Evolutionary conservation across 2,888 invertebrate genomes (phyloP).

Genomic region (Chrysolina americana): DNA sequence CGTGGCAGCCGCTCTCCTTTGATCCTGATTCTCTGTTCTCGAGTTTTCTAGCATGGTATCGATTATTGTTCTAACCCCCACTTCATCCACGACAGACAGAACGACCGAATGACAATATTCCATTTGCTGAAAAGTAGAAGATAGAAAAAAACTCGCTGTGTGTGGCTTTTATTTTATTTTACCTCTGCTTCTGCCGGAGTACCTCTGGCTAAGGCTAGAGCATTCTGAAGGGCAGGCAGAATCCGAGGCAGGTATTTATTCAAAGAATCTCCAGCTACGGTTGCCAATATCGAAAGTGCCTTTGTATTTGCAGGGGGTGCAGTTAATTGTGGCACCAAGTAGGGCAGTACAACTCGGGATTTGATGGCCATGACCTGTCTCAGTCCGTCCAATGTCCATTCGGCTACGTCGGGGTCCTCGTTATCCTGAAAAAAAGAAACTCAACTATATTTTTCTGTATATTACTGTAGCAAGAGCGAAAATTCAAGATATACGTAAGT

Average conservation of each 20-base stretch:
- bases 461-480: no score
- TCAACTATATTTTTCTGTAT: no score
- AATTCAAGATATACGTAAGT: no score
- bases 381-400: slow-evolving; percentile 94
- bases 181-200: slow-evolving; percentile 65
- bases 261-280: slow-evolving; percentile 94
- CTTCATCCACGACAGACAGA: slow-evolving; percentile 90
- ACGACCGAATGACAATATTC: slow-evolving; percentile 95
- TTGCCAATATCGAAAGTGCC: slow-evolving; percentile 93
- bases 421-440: slow-evolving; percentile 73
- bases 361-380: slow-evolving; percentile 98
- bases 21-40: slow-evolving; percentile 75
- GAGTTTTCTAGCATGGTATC: slow-evolving; percentile 88
- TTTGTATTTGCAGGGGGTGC: slow-evolving; percentile 92
- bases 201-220: slow-evolving; percentile 81
- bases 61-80: slow-evolving; percentile 89
- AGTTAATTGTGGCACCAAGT: slow-evolving; percentile 95
- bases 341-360: slow-evolving; percentile 94
- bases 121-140: slow-evolving; percentile 75
- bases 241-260: slow-evolving; percentile 93
- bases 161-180: slow-evolving; percentile 25
- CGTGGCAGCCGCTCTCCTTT: slow-evolving; percentile 87
- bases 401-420: slow-evolving; percentile 84
- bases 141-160: not conserved
- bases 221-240: slow-evolving; percentile 88